Evolutionary conservation across 2,888 invertebrate genomes (phyloP).

Genomic region (Pseudococcus viburni): DNA sequence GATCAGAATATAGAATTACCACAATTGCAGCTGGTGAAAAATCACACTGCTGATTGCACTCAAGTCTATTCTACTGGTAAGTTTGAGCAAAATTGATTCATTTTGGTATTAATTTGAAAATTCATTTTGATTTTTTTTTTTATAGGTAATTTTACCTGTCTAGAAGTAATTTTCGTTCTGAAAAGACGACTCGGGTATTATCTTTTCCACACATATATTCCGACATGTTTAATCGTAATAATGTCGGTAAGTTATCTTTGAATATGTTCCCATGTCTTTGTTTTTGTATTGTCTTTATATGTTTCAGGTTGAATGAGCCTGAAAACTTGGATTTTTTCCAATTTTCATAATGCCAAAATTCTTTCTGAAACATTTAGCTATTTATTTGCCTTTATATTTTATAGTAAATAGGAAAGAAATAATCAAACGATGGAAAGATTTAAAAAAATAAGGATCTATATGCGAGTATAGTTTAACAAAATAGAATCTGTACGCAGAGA

Average conservation of each 20-base stretch:
- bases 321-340: conserved; percentile 26
- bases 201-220: conserved; percentile 93
- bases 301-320: conserved; percentile 38
- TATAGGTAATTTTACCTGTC: conserved; percentile 90
- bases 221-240: conserved; percentile 93
- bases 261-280: conserved; percentile 25
- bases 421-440: background rate
- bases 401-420: background rate
- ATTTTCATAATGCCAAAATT: conserved; percentile 36
- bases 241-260: conserved; percentile 82
- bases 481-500: background rate
- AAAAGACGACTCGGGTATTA: conserved; percentile 92
- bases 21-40: conserved; percentile 88
- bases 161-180: conserved; percentile 91
- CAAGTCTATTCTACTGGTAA: conserved; percentile 91
- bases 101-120: background rate
- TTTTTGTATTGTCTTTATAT: conserved; percentile 28
- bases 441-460: background rate
- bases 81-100: background rate
- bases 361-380: conserved; percentile 42
- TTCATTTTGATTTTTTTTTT: conserved; percentile 45
- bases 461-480: background rate
- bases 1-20: conserved; percentile 92
- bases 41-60: conserved; percentile 91
- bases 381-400: background rate